Evolutionary conservation across 2,113 vertebrate genomes (phyloP), one percentile per base, ranked within the genome.

Genomic region (Rhinichthys klamathensis): DNA sequence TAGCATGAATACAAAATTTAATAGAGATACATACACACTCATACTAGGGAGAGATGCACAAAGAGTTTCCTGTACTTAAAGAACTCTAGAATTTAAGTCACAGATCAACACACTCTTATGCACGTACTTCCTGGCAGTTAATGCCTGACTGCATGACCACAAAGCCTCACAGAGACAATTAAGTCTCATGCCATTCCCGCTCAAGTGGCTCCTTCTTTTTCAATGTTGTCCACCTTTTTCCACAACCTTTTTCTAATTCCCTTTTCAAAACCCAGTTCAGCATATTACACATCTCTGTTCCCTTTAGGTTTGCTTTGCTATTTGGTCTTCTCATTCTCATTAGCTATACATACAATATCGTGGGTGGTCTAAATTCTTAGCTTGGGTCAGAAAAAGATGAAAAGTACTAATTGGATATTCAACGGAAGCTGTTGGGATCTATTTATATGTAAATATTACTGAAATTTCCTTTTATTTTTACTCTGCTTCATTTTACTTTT

Each of bases 91-190:
- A 58, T 78, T 35, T 78, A 69, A 79, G 61, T 65, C 23, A 85
- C 51, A 85, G 61, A 67, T 69, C 46, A 51, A 88, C 84, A 91
- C 58, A 46, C 88, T 88, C 79, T 90, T 56, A 41, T 32, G 51
- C 49, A 77, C 25, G 21, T 81, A 82, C 77, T 89, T 87, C 84
- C 80, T 82, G 88, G 84, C 54, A 81, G 88, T 87, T 92, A 87
- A 92, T 83, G 91, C 91, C 91, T 92, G 90, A 93, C 81, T 90
- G 87, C 85, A 87, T 86, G 81, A 85, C 89, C 92, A 93, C 92
- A 94, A 93, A 94, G 91, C 86, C 90, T 88, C 89, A 91, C 86
- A 72, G 87, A 88, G 83, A 92, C 93, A 93, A 92, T 90, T 63
- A 80, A 72, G 73, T 87, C 86, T 88, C 84, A 90, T 89, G 87